phyloP scores from a whole-genome alignment of 1,140 invertebrate species.

The Cotesia vestalis region DNA sequence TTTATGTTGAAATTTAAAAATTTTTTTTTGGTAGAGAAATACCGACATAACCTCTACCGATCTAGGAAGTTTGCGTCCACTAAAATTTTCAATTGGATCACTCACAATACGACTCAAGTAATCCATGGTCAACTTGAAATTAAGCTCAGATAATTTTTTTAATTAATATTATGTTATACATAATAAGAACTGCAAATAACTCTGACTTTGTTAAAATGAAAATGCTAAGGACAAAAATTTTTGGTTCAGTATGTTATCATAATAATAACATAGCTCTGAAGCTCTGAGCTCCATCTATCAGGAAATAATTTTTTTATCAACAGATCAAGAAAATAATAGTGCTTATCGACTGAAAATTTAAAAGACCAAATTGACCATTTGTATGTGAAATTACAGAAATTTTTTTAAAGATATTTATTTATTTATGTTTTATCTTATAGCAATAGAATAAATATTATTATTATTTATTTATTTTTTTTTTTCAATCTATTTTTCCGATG shows the following conservation, averaged over 20 bases:
- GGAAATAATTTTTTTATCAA: background rate
- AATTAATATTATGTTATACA: slow-evolving; percentile 5
- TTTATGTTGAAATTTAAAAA: slow-evolving; percentile 14
- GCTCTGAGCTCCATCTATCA: slow-evolving; percentile 12
- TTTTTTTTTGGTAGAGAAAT: slow-evolving; percentile 5
- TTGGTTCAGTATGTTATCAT: background rate
- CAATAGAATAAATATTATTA: too few relatives aligned
- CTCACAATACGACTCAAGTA: slow-evolving; percentile 16
- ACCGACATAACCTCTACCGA: slow-evolving; percentile 14
- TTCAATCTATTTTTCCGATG: too few relatives aligned
- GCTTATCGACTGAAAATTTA: too few relatives aligned
- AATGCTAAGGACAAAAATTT: slow-evolving; percentile 14
- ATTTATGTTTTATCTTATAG: too few relatives aligned
- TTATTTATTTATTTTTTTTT: too few relatives aligned
- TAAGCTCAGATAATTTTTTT: slow-evolving; percentile 4
- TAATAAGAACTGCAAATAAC: background rate
- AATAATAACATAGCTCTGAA: slow-evolving; percentile 12
- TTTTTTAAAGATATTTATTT: too few relatives aligned
- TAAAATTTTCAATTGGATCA: slow-evolving; percentile 25
- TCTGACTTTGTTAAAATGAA: slow-evolving; percentile 17
- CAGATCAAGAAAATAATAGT: too few relatives aligned
- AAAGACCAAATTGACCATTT: too few relatives aligned
- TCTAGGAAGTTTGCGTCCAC: slow-evolving; percentile 25
- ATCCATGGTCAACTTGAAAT: slow-evolving; percentile 14
- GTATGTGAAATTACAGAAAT: too few relatives aligned